Base-by-base conservation (phyloP, 64 coral and sea anemone genomes). In the Catalaphyllia jardinei region DNA sequence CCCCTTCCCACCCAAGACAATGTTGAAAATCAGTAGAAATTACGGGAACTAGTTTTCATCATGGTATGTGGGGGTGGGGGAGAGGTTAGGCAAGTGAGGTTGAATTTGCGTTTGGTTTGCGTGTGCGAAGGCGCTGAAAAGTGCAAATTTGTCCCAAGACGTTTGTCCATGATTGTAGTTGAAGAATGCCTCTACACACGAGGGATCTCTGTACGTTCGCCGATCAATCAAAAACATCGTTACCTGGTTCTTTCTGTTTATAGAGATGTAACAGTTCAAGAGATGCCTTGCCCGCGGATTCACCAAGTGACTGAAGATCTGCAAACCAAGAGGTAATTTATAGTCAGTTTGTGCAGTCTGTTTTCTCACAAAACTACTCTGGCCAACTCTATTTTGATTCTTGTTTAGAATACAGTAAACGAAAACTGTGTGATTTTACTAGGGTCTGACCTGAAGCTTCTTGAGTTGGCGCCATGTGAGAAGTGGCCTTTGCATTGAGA, bases 381-480 rank as follows among this genome's bases (percentile, higher is more conserved):
- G 9, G 20, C 9, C 4, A 69, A 24, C 24, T 27, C n/a, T 24
- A 11, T 1, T 69, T 25, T 69, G 4, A 25, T 69, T 69, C 10
- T n/a, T n/a, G 22, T 22, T 11, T 27, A 24, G 4, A 27, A 69
- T 69, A 27, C 33, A 35, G 33, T n/a, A 10, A 69, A 69, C 9
- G n/a, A 25, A 11, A 1, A 7, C 22, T 10, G n/a, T 11, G n/a
- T 69, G 22, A 27, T 27, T 4, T 79, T 17, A 39, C n/a, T n/a
- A 57, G 28, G 33, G 1, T 31, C 75, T 31, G 31, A 94, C 93
- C 93, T 94, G 86, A 20, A 16, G 93, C 88, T 78, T 94, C 93
- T 87, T 94, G 63, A n/a, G 76, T 86, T 4, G 93, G 93, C 46
- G 93, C 93, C 93, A 94, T 94, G 83, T 94, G 88, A 7, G 93